Conservation (phyloP, 2,888 invertebrate species). For the Camptogramma bilineatum region DNA sequence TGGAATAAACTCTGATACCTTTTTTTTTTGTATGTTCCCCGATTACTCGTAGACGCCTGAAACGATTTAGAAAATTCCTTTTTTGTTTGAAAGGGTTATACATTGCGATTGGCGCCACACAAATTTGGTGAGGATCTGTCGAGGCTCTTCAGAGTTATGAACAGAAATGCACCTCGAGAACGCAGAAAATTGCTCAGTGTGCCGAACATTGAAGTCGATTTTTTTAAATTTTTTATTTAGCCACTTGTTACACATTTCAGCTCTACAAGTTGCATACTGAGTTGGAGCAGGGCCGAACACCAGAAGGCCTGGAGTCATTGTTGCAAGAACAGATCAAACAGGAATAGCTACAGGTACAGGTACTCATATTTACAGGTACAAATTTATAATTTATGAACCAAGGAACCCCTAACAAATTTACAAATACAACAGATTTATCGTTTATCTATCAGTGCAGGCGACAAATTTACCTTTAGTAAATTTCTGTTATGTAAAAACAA, state of each 20-base stretch:
- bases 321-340: constrained; percentile 91
- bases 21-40: too few species aligned
- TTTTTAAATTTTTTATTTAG: too few species aligned
- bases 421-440: too few species aligned
- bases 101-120: too few species aligned
- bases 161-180: too few species aligned
- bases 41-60: too few species aligned
- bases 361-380: not conserved
- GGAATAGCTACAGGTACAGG: constrained; percentile 76
- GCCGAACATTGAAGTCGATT: not conserved
- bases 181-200: not conserved
- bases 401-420: not conserved
- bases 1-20: too few species aligned
- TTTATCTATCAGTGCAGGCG: not conserved
- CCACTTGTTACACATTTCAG: too few species aligned
- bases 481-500: not conserved
- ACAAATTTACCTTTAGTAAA: not conserved
- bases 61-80: too few species aligned
- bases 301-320: constrained; percentile 91
- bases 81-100: too few species aligned
- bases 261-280: constrained; percentile 93
- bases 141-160: too few species aligned
- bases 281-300: constrained; percentile 91
- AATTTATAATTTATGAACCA: not conserved
- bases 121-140: too few species aligned